Conservation (phyloP, 2,888 invertebrate genomes). For the Drosophila neutralis region DNA sequence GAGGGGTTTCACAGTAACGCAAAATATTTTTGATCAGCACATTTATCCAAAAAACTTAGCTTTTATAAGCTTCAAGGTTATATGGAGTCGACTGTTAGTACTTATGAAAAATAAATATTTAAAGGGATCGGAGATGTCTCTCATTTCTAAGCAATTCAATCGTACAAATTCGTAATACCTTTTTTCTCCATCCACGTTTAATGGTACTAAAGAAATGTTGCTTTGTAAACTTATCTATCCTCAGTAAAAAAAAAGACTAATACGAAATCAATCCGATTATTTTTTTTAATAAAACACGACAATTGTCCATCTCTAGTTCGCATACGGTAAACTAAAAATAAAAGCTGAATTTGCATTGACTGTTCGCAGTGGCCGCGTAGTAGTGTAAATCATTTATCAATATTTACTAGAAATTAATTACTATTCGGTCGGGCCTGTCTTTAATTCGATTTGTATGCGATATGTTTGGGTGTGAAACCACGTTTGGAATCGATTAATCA, state of each 20-base stretch:
- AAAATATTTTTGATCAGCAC: neutral
- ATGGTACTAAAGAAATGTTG: neutral
- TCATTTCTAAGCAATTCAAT: neutral
- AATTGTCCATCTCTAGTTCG: slow-evolving; percentile 2
- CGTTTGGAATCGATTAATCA: slow-evolving; percentile 72
- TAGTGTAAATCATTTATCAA: slow-evolving; percentile 69
- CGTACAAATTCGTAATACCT: neutral
- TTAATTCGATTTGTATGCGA: slow-evolving; percentile 77
- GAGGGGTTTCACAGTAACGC: neutral
- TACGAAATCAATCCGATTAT: neutral
- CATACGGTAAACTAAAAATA: slow-evolving; percentile 4
- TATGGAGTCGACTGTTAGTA: neutral
- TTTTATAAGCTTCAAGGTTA: neutral
- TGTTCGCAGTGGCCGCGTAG: slow-evolving; percentile 25
- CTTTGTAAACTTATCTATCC: neutral
- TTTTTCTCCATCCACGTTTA: accelerated
- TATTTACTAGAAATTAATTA: slow-evolving; percentile 72
- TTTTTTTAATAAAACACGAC: neutral
- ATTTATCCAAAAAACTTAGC: neutral
- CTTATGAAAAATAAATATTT: neutral
- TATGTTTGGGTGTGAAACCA: slow-evolving; percentile 74
- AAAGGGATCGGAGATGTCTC: neutral
- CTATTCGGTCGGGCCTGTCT: slow-evolving; percentile 56
- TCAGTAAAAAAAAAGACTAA: neutral
- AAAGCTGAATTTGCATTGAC: slow-evolving; percentile 59